These are phyloP conservation scores for Trypoxylon attenuatum DNA, from an alignment of 2,888 invertebrate genomes.

Conservation along the genomic window DNA sequence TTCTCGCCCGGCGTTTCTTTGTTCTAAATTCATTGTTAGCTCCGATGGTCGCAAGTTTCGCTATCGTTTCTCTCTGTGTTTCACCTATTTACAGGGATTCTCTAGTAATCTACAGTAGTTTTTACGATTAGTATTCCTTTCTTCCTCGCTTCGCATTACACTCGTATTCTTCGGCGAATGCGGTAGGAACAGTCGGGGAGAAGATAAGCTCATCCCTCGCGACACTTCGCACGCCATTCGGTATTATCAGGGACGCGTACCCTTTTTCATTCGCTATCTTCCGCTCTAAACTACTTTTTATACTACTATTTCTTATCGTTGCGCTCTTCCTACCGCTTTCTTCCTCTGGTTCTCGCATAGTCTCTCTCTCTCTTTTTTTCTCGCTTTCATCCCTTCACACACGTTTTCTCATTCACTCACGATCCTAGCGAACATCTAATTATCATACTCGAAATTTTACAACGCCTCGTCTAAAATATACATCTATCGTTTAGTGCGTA, in stretches of 20 bases:
- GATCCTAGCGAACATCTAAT: slow-evolving; percentile 42
- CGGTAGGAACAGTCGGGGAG: too few species aligned
- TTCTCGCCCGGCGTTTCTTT: slow-evolving; percentile 34
- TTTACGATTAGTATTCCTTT: slow-evolving; percentile 9
- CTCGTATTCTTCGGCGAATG: too few species aligned
- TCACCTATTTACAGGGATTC: slow-evolving; percentile 36
- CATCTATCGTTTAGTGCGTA: slow-evolving; percentile 31
- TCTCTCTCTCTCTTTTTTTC: slow-evolving; percentile 13
- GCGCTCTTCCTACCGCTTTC: neutral
- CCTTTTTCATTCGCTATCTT: too few species aligned
- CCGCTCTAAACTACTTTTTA: neutral
- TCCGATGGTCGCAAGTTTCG: slow-evolving; percentile 22
- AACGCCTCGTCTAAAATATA: slow-evolving; percentile 48
- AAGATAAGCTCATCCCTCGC: too few species aligned
- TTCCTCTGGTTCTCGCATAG: neutral
- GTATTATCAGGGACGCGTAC: neutral
- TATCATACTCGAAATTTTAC: slow-evolving; percentile 47
- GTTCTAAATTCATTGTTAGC: slow-evolving; percentile 25
- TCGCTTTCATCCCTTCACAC: slow-evolving; percentile 10
- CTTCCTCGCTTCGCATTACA: slow-evolving; percentile 14
- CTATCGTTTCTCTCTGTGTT: slow-evolving; percentile 9
- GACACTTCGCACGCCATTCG: neutral
- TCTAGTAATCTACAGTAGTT: slow-evolving; percentile 5
- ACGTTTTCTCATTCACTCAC: neutral
- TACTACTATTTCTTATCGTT: neutral